A percentile compares a stretch with the other conserved stretches of the same genome.
Conservation (phyloP, 2,888 invertebrate genomes). For the Tinea pellionella region DNA sequence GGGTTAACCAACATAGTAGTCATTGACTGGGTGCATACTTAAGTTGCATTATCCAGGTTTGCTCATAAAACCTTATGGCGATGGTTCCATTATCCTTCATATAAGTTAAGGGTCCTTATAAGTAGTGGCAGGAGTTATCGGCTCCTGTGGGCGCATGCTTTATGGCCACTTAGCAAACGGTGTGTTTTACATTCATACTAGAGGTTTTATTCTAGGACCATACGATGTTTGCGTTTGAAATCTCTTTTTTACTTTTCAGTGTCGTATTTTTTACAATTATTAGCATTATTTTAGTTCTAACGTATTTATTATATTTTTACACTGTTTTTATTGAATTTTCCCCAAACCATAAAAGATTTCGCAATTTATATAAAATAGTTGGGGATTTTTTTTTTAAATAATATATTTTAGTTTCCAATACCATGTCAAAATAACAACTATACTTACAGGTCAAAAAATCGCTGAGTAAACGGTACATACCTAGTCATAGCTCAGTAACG, state of each 20-base stretch:
- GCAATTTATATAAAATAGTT: too few relatives aligned
- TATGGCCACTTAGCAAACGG: slow-evolving; percentile 30
- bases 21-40: slow-evolving; percentile 24
- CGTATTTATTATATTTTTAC: too few relatives aligned
- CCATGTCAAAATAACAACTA: too few relatives aligned
- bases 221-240: too few relatives aligned
- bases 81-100: slow-evolving; percentile 51
- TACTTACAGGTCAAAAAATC: neutral
- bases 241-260: too few relatives aligned
- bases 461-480: neutral
- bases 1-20: slow-evolving; percentile 45
- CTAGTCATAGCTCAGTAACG: neutral
- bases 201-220: neutral
- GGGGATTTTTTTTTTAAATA: too few relatives aligned
- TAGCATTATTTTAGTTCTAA: too few relatives aligned
- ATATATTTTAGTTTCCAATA: too few relatives aligned
- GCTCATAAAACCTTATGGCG: slow-evolving; percentile 47
- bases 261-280: too few relatives aligned
- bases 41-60: neutral
- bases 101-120: slow-evolving; percentile 42
- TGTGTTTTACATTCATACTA: neutral
- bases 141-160: slow-evolving; percentile 38
- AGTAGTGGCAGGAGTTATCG: slow-evolving; percentile 37
- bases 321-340: too few relatives aligned
- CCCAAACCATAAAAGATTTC: too few relatives aligned